Evolutionary conservation across 2,888 invertebrate genomes (phyloP), one percentile per base, ranked within the genome.

Genomic region (Stenodema calcarata): DNA sequence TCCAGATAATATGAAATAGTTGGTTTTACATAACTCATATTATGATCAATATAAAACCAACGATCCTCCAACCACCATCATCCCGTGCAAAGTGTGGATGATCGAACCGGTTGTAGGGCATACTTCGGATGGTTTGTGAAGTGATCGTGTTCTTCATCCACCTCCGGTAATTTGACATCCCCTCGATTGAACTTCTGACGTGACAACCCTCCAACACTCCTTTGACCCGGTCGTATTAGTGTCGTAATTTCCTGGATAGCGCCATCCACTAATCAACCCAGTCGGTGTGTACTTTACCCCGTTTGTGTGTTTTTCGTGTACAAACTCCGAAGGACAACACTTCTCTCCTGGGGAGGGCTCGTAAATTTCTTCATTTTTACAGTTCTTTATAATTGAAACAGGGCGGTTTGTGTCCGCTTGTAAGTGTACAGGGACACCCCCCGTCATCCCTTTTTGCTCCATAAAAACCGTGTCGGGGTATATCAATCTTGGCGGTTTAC

Each of bases 401-500:
- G 41, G 35, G 35, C 18, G 35, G 28, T 28, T 23, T 16, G 27
- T 3, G 30, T 75, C 9, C 4, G 30, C 75, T 16, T 35, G 41
- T 41, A 16, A 14, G 30, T 4, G 70, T 27, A 1, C 18, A 11
- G n/a, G 14, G 75, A 16, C 75, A 35, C 75, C 75, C n/a, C 50
- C 1, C 12, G 28, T 35, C 75, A 16, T 30, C n/a, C 75, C 35
- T 14, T 78, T 47, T 78, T 44, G n/a, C 44, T 18, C 44, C 78
- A 44, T 78, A 78, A 78, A 78, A 78, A 78, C 78, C 78, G 23
- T 23, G 44, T 42, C 23, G 41, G 44, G 27, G 12, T 35, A 78
- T 78, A 78, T 78, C 78, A 78, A 78, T 78, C 78, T 78, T 78
- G 44, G 9, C 6, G 44, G 41, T 78, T 78, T 78, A 78, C 78